phyloP scores from a whole-genome alignment of 2,888 invertebrate species.

The Calliphora vomitoria region DNA sequence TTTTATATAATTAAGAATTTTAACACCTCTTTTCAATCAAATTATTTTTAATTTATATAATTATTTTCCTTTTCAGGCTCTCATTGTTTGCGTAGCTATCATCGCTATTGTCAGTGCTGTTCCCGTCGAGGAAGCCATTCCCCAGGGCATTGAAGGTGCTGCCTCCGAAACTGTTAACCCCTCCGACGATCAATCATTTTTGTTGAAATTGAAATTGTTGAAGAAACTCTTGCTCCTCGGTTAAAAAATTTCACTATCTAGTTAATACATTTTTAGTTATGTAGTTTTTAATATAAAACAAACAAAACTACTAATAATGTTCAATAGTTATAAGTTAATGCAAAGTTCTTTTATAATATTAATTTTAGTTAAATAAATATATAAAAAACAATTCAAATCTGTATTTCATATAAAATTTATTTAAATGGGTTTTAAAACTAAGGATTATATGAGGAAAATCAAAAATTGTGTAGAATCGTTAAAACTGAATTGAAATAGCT shows the following conservation, averaged over 20 bases:
- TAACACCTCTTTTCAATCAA: too few relatives aligned
- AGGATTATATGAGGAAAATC: too few relatives aligned
- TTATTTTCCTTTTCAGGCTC: slow-evolving; percentile 74
- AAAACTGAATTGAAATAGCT: too few relatives aligned
- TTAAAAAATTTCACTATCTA: slow-evolving; percentile 70
- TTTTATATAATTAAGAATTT: too few relatives aligned
- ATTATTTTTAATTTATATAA: neutral
- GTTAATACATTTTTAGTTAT: slow-evolving; percentile 26
- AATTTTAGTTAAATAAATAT: slow-evolving; percentile 48
- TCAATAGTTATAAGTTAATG: slow-evolving; percentile 31
- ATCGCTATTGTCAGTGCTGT: slow-evolving; percentile 79
- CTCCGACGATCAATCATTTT: slow-evolving; percentile 79
- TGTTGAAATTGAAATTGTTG: slow-evolving; percentile 80
- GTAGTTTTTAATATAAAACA: slow-evolving; percentile 1
- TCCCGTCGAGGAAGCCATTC: slow-evolving; percentile 81
- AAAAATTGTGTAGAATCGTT: too few relatives aligned
- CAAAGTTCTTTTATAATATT: slow-evolving; percentile 23
- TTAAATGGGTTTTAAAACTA: too few relatives aligned
- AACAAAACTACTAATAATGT: slow-evolving; percentile 19
- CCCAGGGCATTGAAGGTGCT: slow-evolving; percentile 80
- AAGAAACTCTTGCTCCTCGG: slow-evolving; percentile 81
- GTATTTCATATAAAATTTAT: too few relatives aligned
- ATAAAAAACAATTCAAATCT: neutral
- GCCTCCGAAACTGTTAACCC: slow-evolving; percentile 79
- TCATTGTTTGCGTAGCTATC: slow-evolving; percentile 79